Evolutionary conservation across 2,113 vertebrate species (phyloP), one percentile per base, ranked within the genome.

Genomic region (Ancistrus triradiatus): DNA sequence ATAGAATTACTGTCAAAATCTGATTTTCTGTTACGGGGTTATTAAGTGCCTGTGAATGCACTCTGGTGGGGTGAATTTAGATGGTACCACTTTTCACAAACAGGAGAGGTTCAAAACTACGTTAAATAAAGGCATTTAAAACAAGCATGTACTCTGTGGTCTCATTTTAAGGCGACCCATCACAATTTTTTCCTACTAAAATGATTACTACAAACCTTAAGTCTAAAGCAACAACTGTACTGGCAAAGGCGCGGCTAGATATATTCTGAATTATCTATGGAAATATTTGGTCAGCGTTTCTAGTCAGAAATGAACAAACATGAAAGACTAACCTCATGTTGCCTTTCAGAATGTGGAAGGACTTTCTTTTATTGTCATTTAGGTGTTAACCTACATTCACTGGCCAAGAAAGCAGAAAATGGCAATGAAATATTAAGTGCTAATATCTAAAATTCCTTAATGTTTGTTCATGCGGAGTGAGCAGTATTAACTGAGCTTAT

Each of bases 361-460:
- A 62, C n/a, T n/a, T n/a, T n/a, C n/a, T n/a, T n/a, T n/a, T n/a
- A n/a, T n/a, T n/a, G n/a, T n/a, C n/a, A n/a, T n/a, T n/a, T n/a
- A 50, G 42, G 38, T 33, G 7, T 49, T 27, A 57, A 43, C 1
- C 17, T 27, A 40, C 21, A 56, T 24, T 21, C 35, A 40, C 18
- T 42, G 33, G 35, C 28, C 8, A 47, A 66, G 24, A 51, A 47
- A 31, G 17, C 35, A 58, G 52, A 66, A 55, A 64, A 53, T 31
- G 28, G 22, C 19, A 47, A 63, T 50, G 22, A 47, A 17, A 43
- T 22, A 61, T 40, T 28, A 72, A 74, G 75, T 77, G 72, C 72
- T 63, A 63, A 43, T 35, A 48, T 53, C 5, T 15, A 37, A 9
- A 48, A 24, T 15, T 38, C n/a, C n/a, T n/a, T n/a, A 52, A 63